These are phyloP conservation scores for Phyllostomus discolor DNA, from an alignment of 2,113 vertebrate species.

Conservation along the genomic window DNA sequence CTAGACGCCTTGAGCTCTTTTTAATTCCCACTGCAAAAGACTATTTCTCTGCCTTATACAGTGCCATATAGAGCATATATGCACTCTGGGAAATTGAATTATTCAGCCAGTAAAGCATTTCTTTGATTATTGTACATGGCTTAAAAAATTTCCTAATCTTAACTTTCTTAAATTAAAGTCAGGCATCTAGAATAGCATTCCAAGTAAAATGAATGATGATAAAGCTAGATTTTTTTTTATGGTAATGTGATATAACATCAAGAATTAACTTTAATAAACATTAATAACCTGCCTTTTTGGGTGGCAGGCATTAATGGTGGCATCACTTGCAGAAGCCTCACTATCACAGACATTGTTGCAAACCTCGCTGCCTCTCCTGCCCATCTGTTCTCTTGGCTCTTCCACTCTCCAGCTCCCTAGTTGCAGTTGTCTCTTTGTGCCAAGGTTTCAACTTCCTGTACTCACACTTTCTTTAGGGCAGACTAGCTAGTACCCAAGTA, in stretches of 20 bases:
- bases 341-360: neutral
- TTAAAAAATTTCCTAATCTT: neutral
- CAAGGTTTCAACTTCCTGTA: neutral
- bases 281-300: neutral
- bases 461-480: neutral
- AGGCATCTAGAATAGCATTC: neutral
- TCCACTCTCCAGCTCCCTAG: neutral
- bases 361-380: neutral
- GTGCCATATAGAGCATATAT: neutral
- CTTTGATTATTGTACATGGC: neutral
- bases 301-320: neutral
- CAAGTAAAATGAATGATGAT: neutral
- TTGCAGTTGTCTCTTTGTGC: neutral
- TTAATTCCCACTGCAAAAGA: neutral
- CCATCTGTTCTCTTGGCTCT: slow-evolving; percentile 21
- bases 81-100: neutral
- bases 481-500: neutral
- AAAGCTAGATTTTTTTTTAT: neutral
- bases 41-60: neutral
- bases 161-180: neutral
- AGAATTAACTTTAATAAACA: neutral
- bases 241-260: neutral
- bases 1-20: neutral
- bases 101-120: neutral
- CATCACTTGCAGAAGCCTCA: neutral